A percentile compares a stretch with the other conserved stretches of the same genome.
Evolutionary conservation across 2,113 vertebrate species (phyloP).

Genomic region (Oncorhynchus kisutch): DNA sequence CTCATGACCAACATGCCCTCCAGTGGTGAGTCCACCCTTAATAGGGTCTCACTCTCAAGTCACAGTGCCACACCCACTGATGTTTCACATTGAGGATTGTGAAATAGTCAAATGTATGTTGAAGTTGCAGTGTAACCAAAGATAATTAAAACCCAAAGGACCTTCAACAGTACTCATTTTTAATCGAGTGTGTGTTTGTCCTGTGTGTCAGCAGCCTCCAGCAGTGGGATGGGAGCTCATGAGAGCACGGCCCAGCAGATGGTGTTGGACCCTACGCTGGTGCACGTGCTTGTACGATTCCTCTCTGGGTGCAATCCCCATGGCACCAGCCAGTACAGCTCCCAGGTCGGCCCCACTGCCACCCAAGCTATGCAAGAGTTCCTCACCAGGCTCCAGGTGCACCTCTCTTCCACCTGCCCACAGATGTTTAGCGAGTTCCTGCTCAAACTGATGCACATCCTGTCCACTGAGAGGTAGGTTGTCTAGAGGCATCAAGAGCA

Average conservation of each 20-base stretch:
- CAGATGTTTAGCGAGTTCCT: conserved; percentile 99
- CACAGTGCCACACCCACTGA: not conserved
- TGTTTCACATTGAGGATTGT: not conserved
- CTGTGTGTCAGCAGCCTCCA: conserved; percentile 68
- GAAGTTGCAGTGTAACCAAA: not conserved
- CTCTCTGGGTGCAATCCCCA: conserved; percentile 94
- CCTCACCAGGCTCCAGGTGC: conserved; percentile 93
- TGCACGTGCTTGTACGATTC: conserved; percentile 95
- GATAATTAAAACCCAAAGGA: not conserved
- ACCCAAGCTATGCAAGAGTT: conserved; percentile 99
- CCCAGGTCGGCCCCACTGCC: conserved; percentile 98
- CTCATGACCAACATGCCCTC: conserved; percentile 97
- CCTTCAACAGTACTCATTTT: not conserved
- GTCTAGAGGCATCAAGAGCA: no score
- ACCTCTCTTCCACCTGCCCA: conserved; percentile 93
- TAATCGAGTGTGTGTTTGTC: conserved; percentile 8
- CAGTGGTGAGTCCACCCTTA: not conserved
- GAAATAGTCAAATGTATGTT: not conserved
- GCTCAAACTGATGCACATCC: conserved; percentile 94
- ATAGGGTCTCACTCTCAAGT: not conserved
- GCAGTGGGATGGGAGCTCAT: conserved; percentile 81
- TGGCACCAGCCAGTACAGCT: conserved; percentile 94
- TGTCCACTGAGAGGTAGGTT: conserved; percentile 92
- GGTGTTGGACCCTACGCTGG: conserved; percentile 92
- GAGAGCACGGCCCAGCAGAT: conserved; percentile 96